phyloP scores from a whole-genome alignment of 2,797 vertebrate genomes.

The Urosaurus nigricauda region DNA sequence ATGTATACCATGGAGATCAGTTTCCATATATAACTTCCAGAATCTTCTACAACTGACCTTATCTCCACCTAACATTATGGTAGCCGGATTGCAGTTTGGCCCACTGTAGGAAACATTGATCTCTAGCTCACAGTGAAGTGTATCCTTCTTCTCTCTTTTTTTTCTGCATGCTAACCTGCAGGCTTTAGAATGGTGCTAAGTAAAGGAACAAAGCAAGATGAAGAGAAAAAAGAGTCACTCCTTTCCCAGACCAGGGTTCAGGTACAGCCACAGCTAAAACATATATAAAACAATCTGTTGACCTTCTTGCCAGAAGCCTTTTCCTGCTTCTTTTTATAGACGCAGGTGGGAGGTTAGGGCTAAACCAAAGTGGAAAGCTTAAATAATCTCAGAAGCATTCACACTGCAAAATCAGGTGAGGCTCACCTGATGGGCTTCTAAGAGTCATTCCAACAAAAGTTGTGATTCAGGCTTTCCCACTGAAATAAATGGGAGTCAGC shows the following conservation, averaged over 20 bases:
- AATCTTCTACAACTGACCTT: not conserved
- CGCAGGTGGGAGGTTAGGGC: not conserved
- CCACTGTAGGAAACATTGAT: not conserved
- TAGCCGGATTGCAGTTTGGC: not conserved
- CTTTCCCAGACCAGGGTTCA: not conserved
- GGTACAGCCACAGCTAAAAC: not conserved
- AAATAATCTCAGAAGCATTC: not conserved
- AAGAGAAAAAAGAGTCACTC: not conserved
- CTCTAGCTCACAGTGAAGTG: not conserved
- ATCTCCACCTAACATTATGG: not conserved
- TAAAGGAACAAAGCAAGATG: not conserved
- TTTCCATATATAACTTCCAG: not conserved
- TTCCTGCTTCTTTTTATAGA: slow-evolving; percentile 7
- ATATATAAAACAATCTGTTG: not conserved
- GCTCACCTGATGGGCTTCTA: not conserved
- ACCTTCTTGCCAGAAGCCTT: not conserved
- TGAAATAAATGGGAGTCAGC: not conserved
- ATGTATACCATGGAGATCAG: too few relatives aligned
- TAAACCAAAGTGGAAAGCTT: not conserved
- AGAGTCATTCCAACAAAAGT: not conserved
- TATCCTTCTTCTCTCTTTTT: not conserved
- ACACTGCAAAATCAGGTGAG: not conserved
- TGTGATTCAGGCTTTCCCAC: not conserved
- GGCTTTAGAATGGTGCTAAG: not conserved
- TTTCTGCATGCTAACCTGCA: not conserved